Evolutionary conservation across 2,888 invertebrate species (phyloP).

Genomic region (Mystacides longicornis): DNA sequence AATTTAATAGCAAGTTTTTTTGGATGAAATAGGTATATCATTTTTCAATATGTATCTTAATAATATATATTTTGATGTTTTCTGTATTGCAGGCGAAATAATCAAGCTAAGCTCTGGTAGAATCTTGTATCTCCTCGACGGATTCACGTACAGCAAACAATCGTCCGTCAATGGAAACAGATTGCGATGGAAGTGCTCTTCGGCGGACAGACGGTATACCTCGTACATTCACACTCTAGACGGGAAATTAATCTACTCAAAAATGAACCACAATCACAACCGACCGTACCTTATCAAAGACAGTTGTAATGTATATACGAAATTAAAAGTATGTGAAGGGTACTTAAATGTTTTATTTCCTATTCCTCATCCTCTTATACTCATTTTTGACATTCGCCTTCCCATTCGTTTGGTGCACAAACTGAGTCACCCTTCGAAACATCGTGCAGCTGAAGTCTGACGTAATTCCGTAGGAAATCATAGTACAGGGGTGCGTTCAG

Average conservation of each 20-base stretch:
- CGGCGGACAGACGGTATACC: neutral
- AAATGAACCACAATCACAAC: slow-evolving; percentile 7
- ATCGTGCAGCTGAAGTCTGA: too few relatives aligned
- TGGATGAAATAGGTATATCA: too few relatives aligned
- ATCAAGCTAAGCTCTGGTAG: neutral
- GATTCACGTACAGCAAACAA: slow-evolving; percentile 4
- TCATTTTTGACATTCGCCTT: too few relatives aligned
- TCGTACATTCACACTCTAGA: neutral
- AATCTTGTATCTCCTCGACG: neutral
- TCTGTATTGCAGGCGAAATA: neutral
- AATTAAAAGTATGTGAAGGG: neutral
- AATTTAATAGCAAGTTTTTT: too few relatives aligned
- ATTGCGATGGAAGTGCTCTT: slow-evolving; percentile 5
- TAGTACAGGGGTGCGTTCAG: too few relatives aligned
- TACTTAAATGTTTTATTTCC: too few relatives aligned
- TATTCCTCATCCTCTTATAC: too few relatives aligned
- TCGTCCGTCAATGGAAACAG: neutral
- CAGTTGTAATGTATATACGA: neutral
- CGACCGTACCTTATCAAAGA: neutral
- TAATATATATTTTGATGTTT: too few relatives aligned
- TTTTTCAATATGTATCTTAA: too few relatives aligned
- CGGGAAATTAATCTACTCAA: neutral
- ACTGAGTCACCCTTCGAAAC: too few relatives aligned
- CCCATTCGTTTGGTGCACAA: too few relatives aligned
- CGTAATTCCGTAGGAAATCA: too few relatives aligned